Evolutionary conservation across 2,113 vertebrate species (phyloP).

Genomic region (Mustelus asterias): DNA sequence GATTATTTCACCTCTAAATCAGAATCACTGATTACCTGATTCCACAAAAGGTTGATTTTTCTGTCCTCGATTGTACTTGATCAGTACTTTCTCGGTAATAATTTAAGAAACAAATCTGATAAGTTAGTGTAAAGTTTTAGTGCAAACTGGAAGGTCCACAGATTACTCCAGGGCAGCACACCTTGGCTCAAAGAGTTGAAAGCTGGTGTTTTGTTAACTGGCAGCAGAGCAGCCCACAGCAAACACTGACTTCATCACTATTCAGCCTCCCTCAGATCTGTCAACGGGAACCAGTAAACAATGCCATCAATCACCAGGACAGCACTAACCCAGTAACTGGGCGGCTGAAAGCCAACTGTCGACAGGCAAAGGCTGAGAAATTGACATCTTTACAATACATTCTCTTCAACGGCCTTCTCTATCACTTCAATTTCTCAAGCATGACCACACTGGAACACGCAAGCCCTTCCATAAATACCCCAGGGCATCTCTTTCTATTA

Average conservation of each 20-base stretch:
- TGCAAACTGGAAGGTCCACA: constrained; percentile 33
- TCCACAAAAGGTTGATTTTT: neutral
- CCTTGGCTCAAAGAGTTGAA: constrained; percentile 29
- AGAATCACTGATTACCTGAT: neutral
- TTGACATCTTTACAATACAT: constrained; percentile 11
- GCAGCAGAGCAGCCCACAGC: constrained; percentile 42
- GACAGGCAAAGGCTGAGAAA: constrained; percentile 43
- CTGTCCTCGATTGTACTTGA: neutral
- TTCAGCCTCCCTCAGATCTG: constrained; percentile 40
- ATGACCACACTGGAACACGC: neutral
- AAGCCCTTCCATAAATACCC: no score
- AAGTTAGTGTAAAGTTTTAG: neutral
- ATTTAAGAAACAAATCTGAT: neutral
- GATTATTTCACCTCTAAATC: neutral
- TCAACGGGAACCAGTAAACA: constrained; percentile 43
- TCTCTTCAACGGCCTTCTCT: neutral
- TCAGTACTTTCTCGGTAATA: no score
- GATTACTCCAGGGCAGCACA: constrained; percentile 39
- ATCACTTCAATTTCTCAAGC: neutral
- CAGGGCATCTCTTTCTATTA: neutral
- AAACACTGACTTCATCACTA: constrained; percentile 45
- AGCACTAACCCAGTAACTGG: constrained; percentile 39
- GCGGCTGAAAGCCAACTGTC: constrained; percentile 38
- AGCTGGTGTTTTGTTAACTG: constrained; percentile 39
- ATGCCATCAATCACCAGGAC: constrained; percentile 44